These are phyloP conservation scores for Cnemophilus loriae DNA, from an alignment of 2,113 vertebrate genomes.

Conservation along the genomic window DNA sequence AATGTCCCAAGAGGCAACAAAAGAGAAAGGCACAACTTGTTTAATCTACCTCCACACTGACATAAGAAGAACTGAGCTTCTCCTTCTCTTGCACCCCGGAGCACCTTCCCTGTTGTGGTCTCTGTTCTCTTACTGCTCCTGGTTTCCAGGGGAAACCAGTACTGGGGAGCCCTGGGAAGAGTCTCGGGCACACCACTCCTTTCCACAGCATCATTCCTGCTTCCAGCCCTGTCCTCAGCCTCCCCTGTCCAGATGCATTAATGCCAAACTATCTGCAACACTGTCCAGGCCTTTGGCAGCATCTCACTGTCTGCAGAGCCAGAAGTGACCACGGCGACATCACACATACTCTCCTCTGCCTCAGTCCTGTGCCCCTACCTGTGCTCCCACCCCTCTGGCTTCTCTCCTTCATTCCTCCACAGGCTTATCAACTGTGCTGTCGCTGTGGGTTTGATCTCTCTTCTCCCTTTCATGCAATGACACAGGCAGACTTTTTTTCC, in stretches of 20 bases:
- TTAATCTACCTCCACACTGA: neutral
- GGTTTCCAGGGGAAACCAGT: neutral
- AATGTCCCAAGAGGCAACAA: neutral
- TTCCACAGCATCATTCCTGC: neutral
- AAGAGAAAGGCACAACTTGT: neutral
- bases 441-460: accelerated
- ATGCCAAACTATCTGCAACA: neutral
- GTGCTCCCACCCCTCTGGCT: neutral
- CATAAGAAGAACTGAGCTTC: neutral
- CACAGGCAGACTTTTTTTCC: neutral
- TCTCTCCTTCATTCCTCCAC: neutral
- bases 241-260: neutral
- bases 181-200: neutral
- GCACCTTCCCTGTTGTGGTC: neutral
- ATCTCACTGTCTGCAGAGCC: neutral
- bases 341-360: neutral
- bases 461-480: neutral
- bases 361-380: neutral
- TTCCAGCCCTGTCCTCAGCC: neutral
- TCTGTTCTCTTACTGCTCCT: neutral
- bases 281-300: neutral
- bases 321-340: neutral
- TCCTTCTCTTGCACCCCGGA: neutral
- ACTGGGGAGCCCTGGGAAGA: neutral
- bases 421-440: neutral